Conservation (phyloP, 2,888 invertebrate genomes). For the Dendrolimus pini region DNA sequence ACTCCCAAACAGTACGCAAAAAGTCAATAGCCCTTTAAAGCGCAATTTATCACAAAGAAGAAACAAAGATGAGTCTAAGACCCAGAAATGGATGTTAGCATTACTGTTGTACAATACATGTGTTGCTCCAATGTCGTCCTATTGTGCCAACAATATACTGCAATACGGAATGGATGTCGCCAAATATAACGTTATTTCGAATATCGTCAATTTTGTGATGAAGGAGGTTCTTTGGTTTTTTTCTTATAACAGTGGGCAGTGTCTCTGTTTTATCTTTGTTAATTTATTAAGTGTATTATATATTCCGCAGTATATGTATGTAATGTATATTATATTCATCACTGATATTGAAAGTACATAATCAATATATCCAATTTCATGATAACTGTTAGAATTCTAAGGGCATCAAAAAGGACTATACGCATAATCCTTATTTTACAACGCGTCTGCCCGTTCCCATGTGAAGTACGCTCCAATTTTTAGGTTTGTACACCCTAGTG, state of each 20-base stretch:
- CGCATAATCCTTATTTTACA: too few species aligned
- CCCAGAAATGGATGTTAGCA: constrained; percentile 59
- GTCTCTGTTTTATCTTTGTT: too few species aligned
- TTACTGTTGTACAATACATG: constrained; percentile 62
- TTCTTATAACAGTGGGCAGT: constrained; percentile 1
- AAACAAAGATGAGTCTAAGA: constrained; percentile 19
- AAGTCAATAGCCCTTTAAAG: constrained; percentile 5
- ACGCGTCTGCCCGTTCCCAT: too few species aligned
- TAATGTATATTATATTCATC: too few species aligned
- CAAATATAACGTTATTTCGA: constrained; percentile 50
- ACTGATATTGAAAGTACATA: too few species aligned
- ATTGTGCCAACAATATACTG: constrained; percentile 55
- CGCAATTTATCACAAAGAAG: constrained; percentile 19
- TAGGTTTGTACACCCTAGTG: too few species aligned
- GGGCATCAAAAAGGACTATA: too few species aligned
- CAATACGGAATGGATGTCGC: constrained; percentile 64
- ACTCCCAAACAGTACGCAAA: constrained; percentile 3
- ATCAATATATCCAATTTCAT: too few species aligned
- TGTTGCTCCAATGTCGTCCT: constrained; percentile 58
- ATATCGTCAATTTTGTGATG: constrained; percentile 47
- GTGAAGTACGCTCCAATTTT: too few species aligned
- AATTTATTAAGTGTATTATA: too few species aligned
- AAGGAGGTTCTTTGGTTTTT: constrained; percentile 42
- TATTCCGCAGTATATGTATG: too few species aligned
- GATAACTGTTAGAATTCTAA: too few species aligned